phyloP scores from a whole-genome alignment of 2,113 vertebrate genomes.

The Phylloscopus trochiloides region DNA sequence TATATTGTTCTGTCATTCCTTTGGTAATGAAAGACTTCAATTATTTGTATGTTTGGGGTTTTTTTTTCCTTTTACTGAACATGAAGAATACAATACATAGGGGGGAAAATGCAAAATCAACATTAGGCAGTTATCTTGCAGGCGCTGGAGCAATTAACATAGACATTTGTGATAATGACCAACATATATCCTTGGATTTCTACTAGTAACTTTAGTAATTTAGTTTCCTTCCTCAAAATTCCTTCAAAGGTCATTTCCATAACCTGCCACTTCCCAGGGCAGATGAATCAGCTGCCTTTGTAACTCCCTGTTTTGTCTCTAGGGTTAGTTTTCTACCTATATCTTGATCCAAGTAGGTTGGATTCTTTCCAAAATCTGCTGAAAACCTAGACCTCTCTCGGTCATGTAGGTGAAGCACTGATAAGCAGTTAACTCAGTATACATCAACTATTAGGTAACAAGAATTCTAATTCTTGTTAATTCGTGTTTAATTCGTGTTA shows the following conservation, averaged over 20 bases:
- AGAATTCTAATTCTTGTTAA: neutral
- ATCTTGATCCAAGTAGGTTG: neutral
- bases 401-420: neutral
- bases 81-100: neutral
- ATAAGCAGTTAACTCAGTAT: neutral
- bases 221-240: neutral
- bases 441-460: neutral
- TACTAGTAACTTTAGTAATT: neutral
- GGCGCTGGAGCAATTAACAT: neutral
- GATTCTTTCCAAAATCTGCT: neutral
- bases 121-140: neutral
- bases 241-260: neutral
- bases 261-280: neutral
- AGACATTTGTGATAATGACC: neutral
- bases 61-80: neutral
- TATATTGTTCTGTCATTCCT: slow-evolving; percentile 11
- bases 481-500: too few relatives aligned
- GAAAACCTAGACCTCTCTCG: neutral
- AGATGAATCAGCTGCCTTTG: neutral
- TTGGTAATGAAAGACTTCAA: slow-evolving; percentile 11
- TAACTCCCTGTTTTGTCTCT: neutral
- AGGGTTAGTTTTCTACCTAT: neutral
- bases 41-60: neutral
- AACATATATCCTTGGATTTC: neutral
- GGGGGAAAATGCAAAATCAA: neutral